Base-by-base conservation (phyloP, 2,888 invertebrate species). In the Patella caerulea region DNA sequence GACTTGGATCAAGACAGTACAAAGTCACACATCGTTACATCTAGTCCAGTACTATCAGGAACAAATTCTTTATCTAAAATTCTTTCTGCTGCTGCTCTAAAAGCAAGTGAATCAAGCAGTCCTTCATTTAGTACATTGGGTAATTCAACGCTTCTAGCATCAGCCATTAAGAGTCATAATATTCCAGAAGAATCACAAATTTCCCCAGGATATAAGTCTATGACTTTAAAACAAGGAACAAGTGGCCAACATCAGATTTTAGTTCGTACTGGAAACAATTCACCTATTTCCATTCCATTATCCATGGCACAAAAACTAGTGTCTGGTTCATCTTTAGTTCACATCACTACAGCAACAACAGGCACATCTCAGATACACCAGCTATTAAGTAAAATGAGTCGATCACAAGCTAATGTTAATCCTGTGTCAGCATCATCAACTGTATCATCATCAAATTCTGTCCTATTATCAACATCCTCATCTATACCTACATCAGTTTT, bases 281-380 rank as follows among this genome's bases (percentile, higher is more conserved):
- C 69, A 3, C 78, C 76, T 17, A 78, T 78, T 69, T 71, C 76
- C 55, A 76, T 79, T 54, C 76, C 79, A 53, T 54, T 82, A 71
- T 73, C 78, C 56, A 71, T 78, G 75, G 77, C 79, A 71, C 59
- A 79, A 74, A 77, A 83, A 15, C 59, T 80, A 12, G 77, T 75
- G 56, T 71, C 71, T 3, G 73, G 78, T 12, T 73, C 76, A n/a
- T 84, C 87, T 12, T 54, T 84, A 11, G 84, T 87, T 12, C 86
- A 87, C 69, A 79, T 86, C 24, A 86, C 87, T 2, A 81, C 87
- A 19, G 83, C 85, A 14, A 78, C 86, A 0, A 78, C 86, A 12
- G 79, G 82, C 82, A 78, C 91, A 82, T 78, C 88, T 79, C 82
- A 92, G 83, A 85, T 90, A 78, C 87, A 92, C 84, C 84, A 92